These are phyloP conservation scores for Shinisaurus crocodilurus DNA, from an alignment of 2,113 vertebrate genomes.

Conservation along the genomic window DNA sequence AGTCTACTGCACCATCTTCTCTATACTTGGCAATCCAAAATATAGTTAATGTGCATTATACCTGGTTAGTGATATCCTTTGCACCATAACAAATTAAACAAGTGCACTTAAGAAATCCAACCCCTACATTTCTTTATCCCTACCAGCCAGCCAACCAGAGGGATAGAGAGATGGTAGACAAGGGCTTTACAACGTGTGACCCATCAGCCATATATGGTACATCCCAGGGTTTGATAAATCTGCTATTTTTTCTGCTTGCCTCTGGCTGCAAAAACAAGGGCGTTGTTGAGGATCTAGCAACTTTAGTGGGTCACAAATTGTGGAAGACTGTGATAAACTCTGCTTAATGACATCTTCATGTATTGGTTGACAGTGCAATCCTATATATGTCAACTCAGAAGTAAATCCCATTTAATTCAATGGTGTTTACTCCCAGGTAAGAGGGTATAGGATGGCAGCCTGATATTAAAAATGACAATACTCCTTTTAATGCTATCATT, in stretches of 20 bases:
- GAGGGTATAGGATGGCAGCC: neutral
- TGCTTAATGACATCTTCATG: slow-evolving; percentile 56
- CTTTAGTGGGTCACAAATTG: neutral
- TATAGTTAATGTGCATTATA: slow-evolving; percentile 42
- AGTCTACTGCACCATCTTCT: slow-evolving; percentile 44
- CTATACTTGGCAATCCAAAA: slow-evolving; percentile 44
- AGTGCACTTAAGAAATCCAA: slow-evolving; percentile 51
- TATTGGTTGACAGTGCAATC: slow-evolving; percentile 45
- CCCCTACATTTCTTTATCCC: slow-evolving; percentile 50
- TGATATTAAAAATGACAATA: slow-evolving; percentile 56
- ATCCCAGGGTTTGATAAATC: neutral
- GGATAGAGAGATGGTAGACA: neutral
- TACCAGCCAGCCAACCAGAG: slow-evolving; percentile 26
- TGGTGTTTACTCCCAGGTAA: neutral
- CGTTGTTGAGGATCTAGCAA: neutral
- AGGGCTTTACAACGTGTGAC: neutral
- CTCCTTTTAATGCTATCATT: slow-evolving; percentile 70
- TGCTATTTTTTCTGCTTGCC: neutral
- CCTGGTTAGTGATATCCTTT: slow-evolving; percentile 43
- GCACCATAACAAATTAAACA: slow-evolving; percentile 36
- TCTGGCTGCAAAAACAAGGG: neutral
- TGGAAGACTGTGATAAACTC: slow-evolving; percentile 31
- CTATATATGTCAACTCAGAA: neutral
- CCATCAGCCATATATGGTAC: neutral
- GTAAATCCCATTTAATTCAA: neutral